Conservation (phyloP, 2,888 invertebrate species). For the Cepaea hortensis region DNA sequence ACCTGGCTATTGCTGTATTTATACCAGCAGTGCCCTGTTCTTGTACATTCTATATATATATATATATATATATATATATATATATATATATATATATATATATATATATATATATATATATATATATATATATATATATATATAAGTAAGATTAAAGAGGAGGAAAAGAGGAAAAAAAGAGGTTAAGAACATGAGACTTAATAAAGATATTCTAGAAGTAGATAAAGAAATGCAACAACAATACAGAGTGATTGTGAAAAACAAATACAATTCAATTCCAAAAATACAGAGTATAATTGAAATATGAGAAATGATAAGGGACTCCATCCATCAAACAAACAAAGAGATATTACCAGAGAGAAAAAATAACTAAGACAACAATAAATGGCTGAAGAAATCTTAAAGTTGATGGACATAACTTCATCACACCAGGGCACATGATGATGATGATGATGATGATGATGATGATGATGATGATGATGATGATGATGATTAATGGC, state of each 20-base stretch:
- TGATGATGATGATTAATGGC: not conserved
- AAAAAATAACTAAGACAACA: not conserved
- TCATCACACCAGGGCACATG: not conserved
- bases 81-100: not conserved
- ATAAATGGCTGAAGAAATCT: not conserved
- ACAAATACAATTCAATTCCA: too few relatives aligned
- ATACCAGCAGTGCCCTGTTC: not conserved
- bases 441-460: too few relatives aligned
- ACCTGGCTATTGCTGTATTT: not conserved
- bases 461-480: too few relatives aligned
- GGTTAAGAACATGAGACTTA: too few relatives aligned
- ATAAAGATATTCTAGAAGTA: too few relatives aligned
- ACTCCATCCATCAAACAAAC: too few relatives aligned
- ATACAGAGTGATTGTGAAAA: too few relatives aligned
- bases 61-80: not conserved
- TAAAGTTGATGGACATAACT: not conserved
- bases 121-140: conserved; percentile 1
- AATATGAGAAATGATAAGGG: not conserved
- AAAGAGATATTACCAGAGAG: too few relatives aligned
- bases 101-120: conserved; percentile 1
- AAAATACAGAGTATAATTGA: too few relatives aligned
- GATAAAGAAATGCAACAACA: too few relatives aligned
- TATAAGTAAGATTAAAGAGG: too few relatives aligned
- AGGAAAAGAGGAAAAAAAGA: too few relatives aligned
- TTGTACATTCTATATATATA: not conserved